These are phyloP conservation scores for Alligator mississippiensis DNA, from an alignment of 2,113 vertebrate species.

Conservation along the genomic window DNA sequence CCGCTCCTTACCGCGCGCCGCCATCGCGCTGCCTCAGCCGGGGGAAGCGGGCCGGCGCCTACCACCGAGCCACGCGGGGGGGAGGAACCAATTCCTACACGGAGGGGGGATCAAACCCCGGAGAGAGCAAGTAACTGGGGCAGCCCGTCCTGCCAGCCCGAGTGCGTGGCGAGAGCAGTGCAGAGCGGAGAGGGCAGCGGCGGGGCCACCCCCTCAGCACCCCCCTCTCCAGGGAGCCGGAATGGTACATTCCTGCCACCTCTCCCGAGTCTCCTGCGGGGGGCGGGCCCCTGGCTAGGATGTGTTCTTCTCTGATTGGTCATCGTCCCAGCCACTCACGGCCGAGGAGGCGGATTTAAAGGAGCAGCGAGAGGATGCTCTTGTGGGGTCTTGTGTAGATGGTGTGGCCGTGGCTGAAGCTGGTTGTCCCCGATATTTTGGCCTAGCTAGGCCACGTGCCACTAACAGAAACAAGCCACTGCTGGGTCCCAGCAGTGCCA, in stretches of 20 bases:
- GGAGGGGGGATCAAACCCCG: rapidly evolving
- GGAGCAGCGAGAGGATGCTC: rapidly evolving
- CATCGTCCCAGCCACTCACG: neutral
- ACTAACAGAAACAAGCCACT: too few species aligned
- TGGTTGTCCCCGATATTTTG: neutral
- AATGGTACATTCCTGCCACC: slow-evolving; percentile 6
- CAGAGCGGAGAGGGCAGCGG: rapidly evolving
- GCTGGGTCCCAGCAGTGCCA: neutral
- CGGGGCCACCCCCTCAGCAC: rapidly evolving
- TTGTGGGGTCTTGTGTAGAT: rapidly evolving
- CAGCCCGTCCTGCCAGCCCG: neutral
- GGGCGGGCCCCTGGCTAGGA: slow-evolving; percentile 5
- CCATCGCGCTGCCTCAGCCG: slow-evolving; percentile 55
- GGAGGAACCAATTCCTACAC: rapidly evolving
- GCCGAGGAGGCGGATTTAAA: slow-evolving; percentile 32
- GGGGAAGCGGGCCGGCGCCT: neutral
- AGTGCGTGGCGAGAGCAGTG: rapidly evolving
- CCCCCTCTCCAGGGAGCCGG: rapidly evolving
- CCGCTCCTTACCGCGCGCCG: slow-evolving; percentile 26
- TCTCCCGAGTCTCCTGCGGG: neutral
- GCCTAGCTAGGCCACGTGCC: neutral
- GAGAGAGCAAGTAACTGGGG: rapidly evolving
- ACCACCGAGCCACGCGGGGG: rapidly evolving
- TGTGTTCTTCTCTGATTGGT: slow-evolving; percentile 68
- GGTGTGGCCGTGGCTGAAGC: too few species aligned